These are phyloP conservation scores for Calliopsis andreniformis DNA, from an alignment of 1,140 invertebrate species.

Conservation along the genomic window DNA sequence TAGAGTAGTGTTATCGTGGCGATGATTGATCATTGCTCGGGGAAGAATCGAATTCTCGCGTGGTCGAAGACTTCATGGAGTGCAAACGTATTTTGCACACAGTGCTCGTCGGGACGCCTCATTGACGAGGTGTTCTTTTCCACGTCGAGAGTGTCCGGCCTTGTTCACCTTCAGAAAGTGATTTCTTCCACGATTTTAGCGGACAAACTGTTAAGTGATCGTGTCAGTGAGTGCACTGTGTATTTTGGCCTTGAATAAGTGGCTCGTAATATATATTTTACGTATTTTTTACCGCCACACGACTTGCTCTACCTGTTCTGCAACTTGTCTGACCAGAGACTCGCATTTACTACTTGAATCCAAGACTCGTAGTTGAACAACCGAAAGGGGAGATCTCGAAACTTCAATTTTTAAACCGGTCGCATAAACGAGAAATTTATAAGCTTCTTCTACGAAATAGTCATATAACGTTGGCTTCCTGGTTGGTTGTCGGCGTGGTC, in stretches of 20 bases:
- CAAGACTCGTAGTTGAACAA: not conserved
- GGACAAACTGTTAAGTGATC: not conserved
- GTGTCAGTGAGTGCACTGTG: not conserved
- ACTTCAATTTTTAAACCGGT: not conserved
- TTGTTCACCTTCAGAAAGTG: not conserved
- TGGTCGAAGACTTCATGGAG: not conserved
- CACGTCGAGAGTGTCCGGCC: no score
- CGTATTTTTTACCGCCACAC: not conserved
- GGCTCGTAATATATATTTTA: not conserved
- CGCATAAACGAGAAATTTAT: not conserved
- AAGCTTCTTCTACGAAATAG: not conserved
- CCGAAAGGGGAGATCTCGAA: not conserved
- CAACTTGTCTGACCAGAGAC: conserved; percentile 14
- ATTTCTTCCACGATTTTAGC: not conserved
- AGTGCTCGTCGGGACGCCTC: conserved; percentile 7
- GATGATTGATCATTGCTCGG: conserved; percentile 27
- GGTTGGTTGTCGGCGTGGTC: not conserved
- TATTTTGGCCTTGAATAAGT: conserved; percentile 1
- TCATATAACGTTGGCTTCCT: not conserved
- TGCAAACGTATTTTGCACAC: conserved; percentile 20
- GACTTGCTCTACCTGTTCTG: not conserved
- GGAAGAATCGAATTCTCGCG: conserved; percentile 24
- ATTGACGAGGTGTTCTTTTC: conserved; percentile 9
- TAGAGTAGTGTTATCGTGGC: not conserved
- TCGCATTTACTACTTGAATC: conserved; percentile 11